A percentile compares a stretch with the other conserved stretches of the same genome.
Evolutionary conservation across 2,113 vertebrate genomes (phyloP).

Genomic region (Phalacrocorax pelagicus): DNA sequence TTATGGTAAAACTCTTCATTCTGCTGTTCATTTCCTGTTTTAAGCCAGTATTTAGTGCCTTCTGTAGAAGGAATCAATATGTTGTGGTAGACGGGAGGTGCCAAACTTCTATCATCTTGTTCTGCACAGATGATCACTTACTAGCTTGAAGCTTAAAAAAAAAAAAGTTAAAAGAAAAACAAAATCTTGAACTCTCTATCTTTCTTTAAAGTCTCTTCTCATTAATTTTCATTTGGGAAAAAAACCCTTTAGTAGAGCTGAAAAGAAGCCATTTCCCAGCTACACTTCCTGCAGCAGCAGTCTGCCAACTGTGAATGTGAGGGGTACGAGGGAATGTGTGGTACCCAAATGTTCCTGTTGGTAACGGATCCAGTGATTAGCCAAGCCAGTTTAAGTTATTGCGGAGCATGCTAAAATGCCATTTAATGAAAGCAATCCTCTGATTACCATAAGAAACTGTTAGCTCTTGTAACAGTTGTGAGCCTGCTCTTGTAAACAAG

Average conservation of each 20-base stretch:
- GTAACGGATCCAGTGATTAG: neutral
- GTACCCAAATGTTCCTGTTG: neutral
- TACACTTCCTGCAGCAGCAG: neutral
- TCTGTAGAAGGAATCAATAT: constrained; percentile 62
- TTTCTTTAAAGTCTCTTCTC: neutral
- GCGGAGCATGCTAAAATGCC: neutral
- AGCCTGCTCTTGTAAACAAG: neutral
- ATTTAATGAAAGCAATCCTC: neutral
- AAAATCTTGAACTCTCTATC: neutral
- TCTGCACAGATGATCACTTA: constrained; percentile 16
- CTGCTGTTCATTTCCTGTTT: constrained; percentile 51
- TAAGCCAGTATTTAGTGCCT: constrained; percentile 58
- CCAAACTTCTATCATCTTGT: constrained; percentile 33
- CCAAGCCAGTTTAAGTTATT: neutral
- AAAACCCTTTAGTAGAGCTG: neutral
- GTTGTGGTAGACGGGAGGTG: constrained; percentile 33
- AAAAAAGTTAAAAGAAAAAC: neutral
- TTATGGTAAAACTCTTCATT: constrained; percentile 34
- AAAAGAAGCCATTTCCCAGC: neutral
- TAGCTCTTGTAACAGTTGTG: neutral
- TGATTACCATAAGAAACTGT: neutral
- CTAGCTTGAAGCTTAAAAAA: neutral
- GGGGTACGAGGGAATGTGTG: neutral
- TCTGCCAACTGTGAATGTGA: neutral
- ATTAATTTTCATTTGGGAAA: neutral